Conservation (phyloP, 2,113 vertebrate species). For the Turnix velox region DNA sequence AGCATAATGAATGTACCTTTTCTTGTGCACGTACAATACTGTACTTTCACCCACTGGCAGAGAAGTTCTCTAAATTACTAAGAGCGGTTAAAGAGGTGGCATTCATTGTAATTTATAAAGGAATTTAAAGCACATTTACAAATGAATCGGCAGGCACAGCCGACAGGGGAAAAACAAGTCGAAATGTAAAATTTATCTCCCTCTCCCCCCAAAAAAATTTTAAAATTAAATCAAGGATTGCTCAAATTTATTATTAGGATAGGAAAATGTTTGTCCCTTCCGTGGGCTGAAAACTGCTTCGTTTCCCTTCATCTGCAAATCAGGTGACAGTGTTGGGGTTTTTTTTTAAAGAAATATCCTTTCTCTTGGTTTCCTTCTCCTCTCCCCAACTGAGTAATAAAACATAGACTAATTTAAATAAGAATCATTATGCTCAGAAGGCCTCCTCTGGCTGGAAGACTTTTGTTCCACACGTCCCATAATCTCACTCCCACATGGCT, state of each 20-base stretch:
- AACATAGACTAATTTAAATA: conserved; percentile 69
- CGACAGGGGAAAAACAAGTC: conserved; percentile 54
- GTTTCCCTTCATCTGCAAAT: conserved; percentile 50
- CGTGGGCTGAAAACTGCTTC: conserved; percentile 17
- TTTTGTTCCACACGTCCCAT: conserved; percentile 64
- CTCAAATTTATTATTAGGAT: conserved; percentile 15
- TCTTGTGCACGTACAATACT: conserved; percentile 66
- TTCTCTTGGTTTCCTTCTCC: conserved; percentile 32
- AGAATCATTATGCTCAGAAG: conserved; percentile 70
- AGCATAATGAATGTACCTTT: conserved; percentile 66
- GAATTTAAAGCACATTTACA: conserved; percentile 70
- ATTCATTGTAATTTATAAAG: conserved; percentile 66
- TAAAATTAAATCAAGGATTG: not conserved
- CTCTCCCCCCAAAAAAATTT: not conserved
- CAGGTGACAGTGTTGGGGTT: conserved; percentile 41
- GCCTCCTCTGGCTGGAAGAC: conserved; percentile 63
- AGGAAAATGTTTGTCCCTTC: conserved; percentile 58
- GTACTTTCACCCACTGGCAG: conserved; percentile 67
- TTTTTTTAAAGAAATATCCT: conserved; percentile 56
- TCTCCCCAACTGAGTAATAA: conserved; percentile 64
- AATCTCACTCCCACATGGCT: conserved; percentile 53
- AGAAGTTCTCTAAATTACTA: conserved; percentile 66
- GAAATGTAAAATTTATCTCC: conserved; percentile 38
- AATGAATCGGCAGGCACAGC: conserved; percentile 55
- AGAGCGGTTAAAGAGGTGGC: conserved; percentile 63